Conservation (phyloP, 2,888 invertebrate genomes). For the Xanthorhoe spadicearia region DNA sequence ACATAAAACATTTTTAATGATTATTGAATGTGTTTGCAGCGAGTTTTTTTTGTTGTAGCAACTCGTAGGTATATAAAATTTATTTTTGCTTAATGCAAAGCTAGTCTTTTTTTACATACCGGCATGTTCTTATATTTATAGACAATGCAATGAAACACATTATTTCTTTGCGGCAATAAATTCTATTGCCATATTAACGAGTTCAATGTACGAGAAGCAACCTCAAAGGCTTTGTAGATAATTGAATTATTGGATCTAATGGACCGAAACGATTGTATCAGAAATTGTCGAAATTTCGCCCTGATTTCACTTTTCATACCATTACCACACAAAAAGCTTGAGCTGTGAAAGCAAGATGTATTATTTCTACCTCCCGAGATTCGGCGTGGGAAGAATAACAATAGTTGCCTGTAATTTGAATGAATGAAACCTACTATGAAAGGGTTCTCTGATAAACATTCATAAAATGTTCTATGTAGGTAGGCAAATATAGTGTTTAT, state of each 20-base stretch:
- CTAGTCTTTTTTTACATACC: neutral
- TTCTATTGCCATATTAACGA: neutral
- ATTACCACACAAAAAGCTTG: neutral
- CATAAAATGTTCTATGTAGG: too few relatives aligned
- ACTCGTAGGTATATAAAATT: neutral
- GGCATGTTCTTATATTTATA: neutral
- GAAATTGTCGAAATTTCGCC: slow-evolving; percentile 1
- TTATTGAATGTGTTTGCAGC: neutral
- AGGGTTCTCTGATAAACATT: neutral
- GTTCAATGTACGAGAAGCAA: neutral
- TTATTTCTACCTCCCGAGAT: neutral
- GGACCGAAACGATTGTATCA: slow-evolving; percentile 31
- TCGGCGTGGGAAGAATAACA: neutral
- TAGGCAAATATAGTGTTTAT: too few relatives aligned
- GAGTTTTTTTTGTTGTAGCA: neutral
- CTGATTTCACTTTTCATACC: slow-evolving; percentile 38
- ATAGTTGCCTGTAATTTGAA: neutral
- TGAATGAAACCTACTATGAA: neutral
- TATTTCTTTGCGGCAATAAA: neutral
- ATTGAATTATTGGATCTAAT: slow-evolving; percentile 37
- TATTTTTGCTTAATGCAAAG: neutral
- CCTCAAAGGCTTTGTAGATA: slow-evolving; percentile 34
- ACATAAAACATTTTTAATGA: neutral
- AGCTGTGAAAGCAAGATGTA: neutral
- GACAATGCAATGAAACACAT: neutral